Conservation (phyloP, 1,140 invertebrate genomes). For the Diabrotica undecimpunctata region DNA sequence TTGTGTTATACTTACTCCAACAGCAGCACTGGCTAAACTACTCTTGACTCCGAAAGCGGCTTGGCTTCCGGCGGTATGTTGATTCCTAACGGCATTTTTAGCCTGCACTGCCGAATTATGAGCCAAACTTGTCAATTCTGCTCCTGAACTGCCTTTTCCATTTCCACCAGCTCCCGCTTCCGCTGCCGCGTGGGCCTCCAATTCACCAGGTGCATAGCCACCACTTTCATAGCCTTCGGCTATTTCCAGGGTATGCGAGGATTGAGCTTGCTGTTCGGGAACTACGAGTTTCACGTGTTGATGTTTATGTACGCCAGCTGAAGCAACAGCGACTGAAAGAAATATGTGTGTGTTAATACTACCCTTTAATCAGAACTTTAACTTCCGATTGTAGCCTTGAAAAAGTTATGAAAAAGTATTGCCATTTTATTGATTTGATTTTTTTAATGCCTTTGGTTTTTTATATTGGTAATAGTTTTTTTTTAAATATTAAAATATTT, state of each 20-base stretch:
- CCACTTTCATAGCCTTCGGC: conserved; percentile 15
- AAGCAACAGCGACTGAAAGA: conserved; percentile 16
- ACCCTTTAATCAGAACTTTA: neutral
- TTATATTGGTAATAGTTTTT: no score
- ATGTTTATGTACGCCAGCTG: conserved; percentile 14
- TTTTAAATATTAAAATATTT: no score
- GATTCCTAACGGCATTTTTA: conserved; percentile 27
- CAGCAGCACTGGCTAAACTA: conserved; percentile 32
- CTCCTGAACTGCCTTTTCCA: conserved; percentile 22
- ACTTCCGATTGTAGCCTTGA: neutral
- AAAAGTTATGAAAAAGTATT: no score
- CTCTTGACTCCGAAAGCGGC: conserved; percentile 36
- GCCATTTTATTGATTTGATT: no score
- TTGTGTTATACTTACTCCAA: conserved; percentile 29
- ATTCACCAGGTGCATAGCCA: neutral
- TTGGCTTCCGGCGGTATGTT: conserved; percentile 37
- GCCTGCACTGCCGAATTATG: conserved; percentile 34
- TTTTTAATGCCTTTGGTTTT: no score
- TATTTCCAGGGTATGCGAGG: conserved; percentile 8
- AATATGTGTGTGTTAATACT: neutral
- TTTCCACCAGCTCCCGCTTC: neutral
- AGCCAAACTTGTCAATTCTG: conserved; percentile 33
- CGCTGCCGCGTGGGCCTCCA: neutral
- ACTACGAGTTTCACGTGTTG: conserved; percentile 18
- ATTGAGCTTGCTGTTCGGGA: conserved; percentile 27